These are phyloP conservation scores for Drosophila mimetica DNA, from an alignment of 2,888 invertebrate genomes.

Conservation along the genomic window DNA sequence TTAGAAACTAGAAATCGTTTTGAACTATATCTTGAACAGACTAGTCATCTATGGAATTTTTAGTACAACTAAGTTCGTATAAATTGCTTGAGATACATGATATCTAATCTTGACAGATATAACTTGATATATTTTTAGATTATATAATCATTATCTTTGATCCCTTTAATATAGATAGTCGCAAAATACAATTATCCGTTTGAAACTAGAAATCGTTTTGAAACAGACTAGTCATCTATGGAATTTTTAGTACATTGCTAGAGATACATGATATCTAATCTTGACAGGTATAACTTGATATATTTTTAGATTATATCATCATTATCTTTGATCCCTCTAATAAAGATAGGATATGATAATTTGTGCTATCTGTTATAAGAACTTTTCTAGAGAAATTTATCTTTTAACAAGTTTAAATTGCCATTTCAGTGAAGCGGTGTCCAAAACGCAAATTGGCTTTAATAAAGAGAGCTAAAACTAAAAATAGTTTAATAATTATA, in stretches of 20 bases:
- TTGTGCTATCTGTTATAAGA: neutral
- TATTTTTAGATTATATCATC: slow-evolving; percentile 21
- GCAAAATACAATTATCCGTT: too few species aligned
- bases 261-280: slow-evolving; percentile 19
- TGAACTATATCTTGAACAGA: neutral
- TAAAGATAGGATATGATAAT: slow-evolving; percentile 27
- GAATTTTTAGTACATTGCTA: too few species aligned
- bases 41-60: slow-evolving; percentile 15
- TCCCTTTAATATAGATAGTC: slow-evolving; percentile 23
- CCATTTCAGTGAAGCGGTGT: neutral
- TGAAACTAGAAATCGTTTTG: too few species aligned
- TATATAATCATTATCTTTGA: slow-evolving; percentile 1
- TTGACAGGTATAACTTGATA: slow-evolving; percentile 5
- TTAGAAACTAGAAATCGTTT: too few species aligned
- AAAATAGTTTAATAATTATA: slow-evolving; percentile 16
- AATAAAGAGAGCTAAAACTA: neutral
- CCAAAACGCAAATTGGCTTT: neutral
- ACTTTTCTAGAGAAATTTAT: neutral
- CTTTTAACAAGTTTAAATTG: slow-evolving; percentile 12
- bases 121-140: slow-evolving; percentile 19
- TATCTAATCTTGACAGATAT: slow-evolving; percentile 26
- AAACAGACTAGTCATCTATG: too few species aligned
- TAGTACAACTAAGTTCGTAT: neutral
- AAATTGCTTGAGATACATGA: neutral
- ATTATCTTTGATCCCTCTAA: slow-evolving; percentile 1